Percentiles rank a stretch among this genome's conserved stretches.
phyloP scores from a whole-genome alignment of 2,888 invertebrate species.

The Exocentrus adspersus region DNA sequence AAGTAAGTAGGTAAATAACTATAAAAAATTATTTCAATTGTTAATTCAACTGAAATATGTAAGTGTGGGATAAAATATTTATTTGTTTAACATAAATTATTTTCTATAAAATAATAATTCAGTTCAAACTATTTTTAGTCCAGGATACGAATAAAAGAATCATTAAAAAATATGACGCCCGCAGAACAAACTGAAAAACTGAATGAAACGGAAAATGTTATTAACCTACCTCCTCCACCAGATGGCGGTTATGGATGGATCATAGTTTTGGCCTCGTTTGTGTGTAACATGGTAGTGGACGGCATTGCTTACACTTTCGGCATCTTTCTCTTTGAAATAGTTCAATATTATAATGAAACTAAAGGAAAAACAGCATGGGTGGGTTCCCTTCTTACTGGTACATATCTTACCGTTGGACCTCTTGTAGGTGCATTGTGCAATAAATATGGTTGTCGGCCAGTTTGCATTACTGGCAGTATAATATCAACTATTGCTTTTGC shows the following conservation, averaged over 20 bases:
- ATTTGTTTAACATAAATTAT: not conserved
- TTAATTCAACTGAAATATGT: not conserved
- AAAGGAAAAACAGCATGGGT: slow-evolving; percentile 94
- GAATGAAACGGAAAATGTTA: not conserved
- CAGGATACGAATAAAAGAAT: not conserved
- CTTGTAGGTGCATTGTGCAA: slow-evolving; percentile 95
- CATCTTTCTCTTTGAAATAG: slow-evolving; percentile 85
- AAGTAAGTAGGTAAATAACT: no score
- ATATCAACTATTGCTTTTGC: slow-evolving; percentile 87
- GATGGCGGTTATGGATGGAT: slow-evolving; percentile 95
- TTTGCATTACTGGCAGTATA: slow-evolving; percentile 91
- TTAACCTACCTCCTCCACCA: slow-evolving; percentile 65
- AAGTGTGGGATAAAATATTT: not conserved
- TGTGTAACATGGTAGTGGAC: slow-evolving; percentile 98
- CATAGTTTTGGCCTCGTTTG: slow-evolving; percentile 93
- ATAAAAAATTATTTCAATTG: no score
- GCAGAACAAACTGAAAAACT: not conserved
- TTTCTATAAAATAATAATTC: no score
- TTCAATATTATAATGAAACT: slow-evolving; percentile 82
- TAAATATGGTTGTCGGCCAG: slow-evolving; percentile 92
- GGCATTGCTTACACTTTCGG: slow-evolving; percentile 98
- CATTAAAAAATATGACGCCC: not conserved
- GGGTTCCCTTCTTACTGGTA: slow-evolving; percentile 92
- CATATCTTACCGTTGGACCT: slow-evolving; percentile 94
- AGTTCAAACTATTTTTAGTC: no score